Conservation (phyloP, 1,140 invertebrate genomes). For the Temnothorax longispinosus region DNA sequence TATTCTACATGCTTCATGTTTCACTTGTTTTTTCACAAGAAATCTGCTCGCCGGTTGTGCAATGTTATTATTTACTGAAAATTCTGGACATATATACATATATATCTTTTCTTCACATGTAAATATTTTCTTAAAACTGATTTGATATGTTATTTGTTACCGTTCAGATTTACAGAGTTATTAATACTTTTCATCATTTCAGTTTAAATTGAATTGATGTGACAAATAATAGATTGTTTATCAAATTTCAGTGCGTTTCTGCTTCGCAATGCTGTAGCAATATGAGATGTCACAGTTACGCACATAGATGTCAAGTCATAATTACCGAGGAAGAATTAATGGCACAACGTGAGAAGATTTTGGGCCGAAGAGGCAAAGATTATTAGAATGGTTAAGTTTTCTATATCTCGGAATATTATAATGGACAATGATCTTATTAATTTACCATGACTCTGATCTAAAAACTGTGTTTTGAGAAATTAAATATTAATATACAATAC, state of each 20-base stretch:
- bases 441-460: neutral
- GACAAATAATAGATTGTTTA: constrained; percentile 6
- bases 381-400: constrained; percentile 55
- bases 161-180: neutral
- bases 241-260: constrained; percentile 75
- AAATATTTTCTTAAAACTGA: constrained; percentile 20
- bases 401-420: neutral
- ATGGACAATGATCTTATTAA: neutral
- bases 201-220: neutral
- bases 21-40: constrained; percentile 9
- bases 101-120: neutral
- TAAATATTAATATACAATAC: neutral
- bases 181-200: neutral
- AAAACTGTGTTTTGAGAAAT: constrained; percentile 9
- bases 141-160: constrained; percentile 19
- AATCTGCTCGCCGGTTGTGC: neutral
- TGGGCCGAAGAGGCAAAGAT: constrained; percentile 75
- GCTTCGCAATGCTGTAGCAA: constrained; percentile 71
- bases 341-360: constrained; percentile 78
- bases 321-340: constrained; percentile 79
- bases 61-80: neutral
- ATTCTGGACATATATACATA: neutral
- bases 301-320: constrained; percentile 81
- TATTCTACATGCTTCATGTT: neutral
- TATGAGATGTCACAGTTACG: constrained; percentile 76